phyloP scores from a whole-genome alignment of 2,113 vertebrate genomes.

The cattle (Bos taurus) region DNA sequence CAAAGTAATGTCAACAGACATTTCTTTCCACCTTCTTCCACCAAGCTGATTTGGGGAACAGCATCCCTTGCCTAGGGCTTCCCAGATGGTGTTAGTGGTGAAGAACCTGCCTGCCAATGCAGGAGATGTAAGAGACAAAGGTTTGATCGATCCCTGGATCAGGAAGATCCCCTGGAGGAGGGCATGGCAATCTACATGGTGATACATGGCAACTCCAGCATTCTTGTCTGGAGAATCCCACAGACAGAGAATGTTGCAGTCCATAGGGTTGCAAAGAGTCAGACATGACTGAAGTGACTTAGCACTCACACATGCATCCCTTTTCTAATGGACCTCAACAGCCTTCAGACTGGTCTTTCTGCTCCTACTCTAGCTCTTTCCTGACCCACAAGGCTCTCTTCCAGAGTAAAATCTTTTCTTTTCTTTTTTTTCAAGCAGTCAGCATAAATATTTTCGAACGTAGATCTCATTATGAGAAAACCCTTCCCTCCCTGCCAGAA shows the following conservation, averaged over 20 bases:
- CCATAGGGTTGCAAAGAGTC: not conserved
- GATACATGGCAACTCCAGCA: not conserved
- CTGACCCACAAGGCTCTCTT: not conserved
- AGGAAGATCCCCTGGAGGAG: not conserved
- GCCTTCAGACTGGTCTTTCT: not conserved
- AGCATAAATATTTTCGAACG: not conserved
- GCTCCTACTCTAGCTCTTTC: not conserved
- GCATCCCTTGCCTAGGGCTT: not conserved
- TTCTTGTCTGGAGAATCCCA: not conserved
- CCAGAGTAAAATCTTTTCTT: not conserved
- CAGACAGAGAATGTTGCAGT: not conserved
- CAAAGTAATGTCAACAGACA: not conserved
- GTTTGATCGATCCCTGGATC: not conserved
- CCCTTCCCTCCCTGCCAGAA: not conserved
- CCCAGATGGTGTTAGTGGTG: not conserved
- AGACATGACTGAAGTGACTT: not conserved
- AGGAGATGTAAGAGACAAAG: not conserved
- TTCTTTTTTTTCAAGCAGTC: not conserved
- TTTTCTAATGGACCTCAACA: fast-evolving
- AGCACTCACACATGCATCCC: not conserved
- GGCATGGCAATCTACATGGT: not conserved
- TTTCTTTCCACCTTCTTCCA: not conserved
- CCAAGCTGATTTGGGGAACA: not conserved
- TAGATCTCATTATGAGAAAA: not conserved
- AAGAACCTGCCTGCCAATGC: not conserved